These are phyloP conservation scores for Myanophis thanlyinensis DNA, from an alignment of 2,113 vertebrate genomes.

Conservation along the genomic window DNA sequence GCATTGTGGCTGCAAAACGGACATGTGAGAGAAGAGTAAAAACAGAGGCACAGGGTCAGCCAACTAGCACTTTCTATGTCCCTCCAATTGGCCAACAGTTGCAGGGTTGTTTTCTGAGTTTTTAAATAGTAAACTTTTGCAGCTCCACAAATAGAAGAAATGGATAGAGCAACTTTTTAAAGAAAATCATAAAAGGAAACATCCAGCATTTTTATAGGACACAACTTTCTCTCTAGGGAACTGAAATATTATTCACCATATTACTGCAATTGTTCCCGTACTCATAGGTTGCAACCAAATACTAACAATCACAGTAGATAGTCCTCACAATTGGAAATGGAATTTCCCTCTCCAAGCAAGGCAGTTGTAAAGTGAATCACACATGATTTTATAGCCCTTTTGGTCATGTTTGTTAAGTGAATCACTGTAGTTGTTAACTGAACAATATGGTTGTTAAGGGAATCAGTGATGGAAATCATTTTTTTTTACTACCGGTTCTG, in stretches of 20 bases:
- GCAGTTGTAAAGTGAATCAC: background rate
- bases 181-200: background rate
- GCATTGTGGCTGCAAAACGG: background rate
- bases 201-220: background rate
- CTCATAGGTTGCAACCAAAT: background rate
- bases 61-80: background rate
- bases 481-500: too few species aligned
- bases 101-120: background rate
- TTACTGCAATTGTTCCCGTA: background rate
- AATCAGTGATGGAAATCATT: too few species aligned
- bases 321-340: background rate
- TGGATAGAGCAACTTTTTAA: background rate
- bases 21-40: background rate
- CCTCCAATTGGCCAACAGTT: background rate
- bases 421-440: background rate
- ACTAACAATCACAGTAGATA: background rate
- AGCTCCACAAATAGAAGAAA: background rate
- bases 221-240: background rate
- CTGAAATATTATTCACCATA: background rate
- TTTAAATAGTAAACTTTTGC: background rate
- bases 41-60: background rate
- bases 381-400: background rate
- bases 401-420: background rate
- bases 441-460: background rate
- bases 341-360: background rate